A percentile compares a stretch with the other conserved stretches of the same genome.
Evolutionary conservation across 2,888 invertebrate species (phyloP).

Genomic region (Drosophila eohydei): DNA sequence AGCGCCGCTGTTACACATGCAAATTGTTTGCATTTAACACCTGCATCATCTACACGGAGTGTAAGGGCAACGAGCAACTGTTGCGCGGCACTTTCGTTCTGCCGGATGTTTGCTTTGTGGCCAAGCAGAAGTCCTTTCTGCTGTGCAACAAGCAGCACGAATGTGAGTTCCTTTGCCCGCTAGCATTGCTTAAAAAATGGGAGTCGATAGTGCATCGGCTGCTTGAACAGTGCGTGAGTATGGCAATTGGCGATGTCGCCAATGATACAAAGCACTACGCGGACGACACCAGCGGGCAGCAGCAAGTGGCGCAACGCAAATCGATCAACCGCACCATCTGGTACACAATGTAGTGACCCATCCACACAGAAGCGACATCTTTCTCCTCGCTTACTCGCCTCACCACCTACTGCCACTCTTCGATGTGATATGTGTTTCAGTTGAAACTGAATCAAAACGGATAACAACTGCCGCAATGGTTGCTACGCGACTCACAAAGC

Average conservation of each 20-base stretch:
- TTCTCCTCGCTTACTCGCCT: neutral
- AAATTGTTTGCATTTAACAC: slow-evolving; percentile 53
- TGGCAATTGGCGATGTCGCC: neutral
- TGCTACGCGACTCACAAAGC: neutral
- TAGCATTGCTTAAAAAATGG: slow-evolving; percentile 30
- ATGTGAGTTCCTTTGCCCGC: slow-evolving; percentile 40
- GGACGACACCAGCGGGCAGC: neutral
- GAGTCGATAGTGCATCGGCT: slow-evolving; percentile 12
- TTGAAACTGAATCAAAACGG: slow-evolving; percentile 1
- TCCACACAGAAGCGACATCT: neutral
- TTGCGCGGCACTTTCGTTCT: slow-evolving; percentile 38
- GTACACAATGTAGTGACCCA: slow-evolving; percentile 19
- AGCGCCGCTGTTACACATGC: slow-evolving; percentile 33
- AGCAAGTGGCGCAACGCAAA: neutral
- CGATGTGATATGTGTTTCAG: slow-evolving; percentile 16
- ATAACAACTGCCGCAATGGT: neutral
- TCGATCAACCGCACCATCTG: slow-evolving; percentile 29
- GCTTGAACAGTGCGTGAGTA: slow-evolving; percentile 4
- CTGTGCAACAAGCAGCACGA: slow-evolving; percentile 46
- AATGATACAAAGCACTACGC: neutral
- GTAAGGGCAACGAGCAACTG: slow-evolving; percentile 24
- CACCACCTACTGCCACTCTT: neutral
- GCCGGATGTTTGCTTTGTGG: slow-evolving; percentile 44
- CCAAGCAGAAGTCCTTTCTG: slow-evolving; percentile 42
- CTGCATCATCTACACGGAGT: slow-evolving; percentile 42